These are phyloP conservation scores for Acanthosepion pharaonis DNA, from an alignment of 2,888 invertebrate species.

Conservation along the genomic window DNA sequence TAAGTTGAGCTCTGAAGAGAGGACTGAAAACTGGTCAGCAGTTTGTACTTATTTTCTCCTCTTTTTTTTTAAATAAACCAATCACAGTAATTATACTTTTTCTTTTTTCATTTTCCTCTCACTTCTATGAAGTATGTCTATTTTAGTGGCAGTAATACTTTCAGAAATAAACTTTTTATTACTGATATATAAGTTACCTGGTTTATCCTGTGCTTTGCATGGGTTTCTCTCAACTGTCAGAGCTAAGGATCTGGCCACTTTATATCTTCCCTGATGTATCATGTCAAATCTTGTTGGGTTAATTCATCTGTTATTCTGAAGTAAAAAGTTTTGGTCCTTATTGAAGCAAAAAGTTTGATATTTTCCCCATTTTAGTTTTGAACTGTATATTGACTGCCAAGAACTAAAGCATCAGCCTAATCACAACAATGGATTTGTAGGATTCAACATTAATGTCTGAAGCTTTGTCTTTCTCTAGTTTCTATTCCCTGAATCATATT, in stretches of 20 bases:
- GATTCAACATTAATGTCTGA: neutral
- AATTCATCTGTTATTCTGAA: neutral
- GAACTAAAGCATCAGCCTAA: neutral
- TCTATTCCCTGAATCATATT: neutral
- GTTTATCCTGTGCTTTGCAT: neutral
- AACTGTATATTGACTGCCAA: neutral
- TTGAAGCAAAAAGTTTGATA: neutral
- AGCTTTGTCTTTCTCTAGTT: neutral
- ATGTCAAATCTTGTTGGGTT: neutral
- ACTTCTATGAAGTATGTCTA: too few relatives aligned
- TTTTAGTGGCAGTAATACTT: too few relatives aligned
- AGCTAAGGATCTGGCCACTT: neutral
- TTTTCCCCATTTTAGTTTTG: neutral
- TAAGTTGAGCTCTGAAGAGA: too few relatives aligned
- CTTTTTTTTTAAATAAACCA: too few relatives aligned
- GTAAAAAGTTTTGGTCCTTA: neutral
- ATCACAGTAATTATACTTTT: too few relatives aligned
- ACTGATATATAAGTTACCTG: neutral
- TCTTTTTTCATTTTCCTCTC: too few relatives aligned
- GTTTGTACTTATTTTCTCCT: too few relatives aligned
- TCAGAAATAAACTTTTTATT: too few relatives aligned
- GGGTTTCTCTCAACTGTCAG: neutral
- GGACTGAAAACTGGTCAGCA: too few relatives aligned
- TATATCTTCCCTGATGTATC: neutral
- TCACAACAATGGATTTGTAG: neutral